Evolutionary conservation across 2,113 vertebrate species (phyloP).

Genomic region (Zapornia atra): DNA sequence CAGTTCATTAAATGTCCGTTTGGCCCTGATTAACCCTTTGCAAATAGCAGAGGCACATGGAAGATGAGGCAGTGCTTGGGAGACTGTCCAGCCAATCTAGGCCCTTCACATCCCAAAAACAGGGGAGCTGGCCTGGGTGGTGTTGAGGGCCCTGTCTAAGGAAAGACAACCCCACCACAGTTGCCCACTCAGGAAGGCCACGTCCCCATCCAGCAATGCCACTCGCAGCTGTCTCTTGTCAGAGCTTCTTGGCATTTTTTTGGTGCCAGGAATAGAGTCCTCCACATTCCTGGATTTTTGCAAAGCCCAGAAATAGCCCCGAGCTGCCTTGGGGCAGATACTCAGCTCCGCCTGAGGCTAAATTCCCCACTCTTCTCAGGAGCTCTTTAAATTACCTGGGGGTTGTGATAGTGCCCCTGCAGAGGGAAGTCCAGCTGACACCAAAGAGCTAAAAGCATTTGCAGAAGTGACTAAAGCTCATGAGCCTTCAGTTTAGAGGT

Average conservation of each 20-base stretch:
- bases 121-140: fast-evolving
- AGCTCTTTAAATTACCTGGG: constrained; percentile 30
- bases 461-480: neutral
- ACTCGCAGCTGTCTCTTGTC: constrained; percentile 78
- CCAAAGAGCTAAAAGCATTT: neutral
- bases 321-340: neutral
- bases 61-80: fast-evolving
- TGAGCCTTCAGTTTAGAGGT: neutral
- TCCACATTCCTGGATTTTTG: constrained; percentile 72
- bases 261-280: constrained; percentile 75
- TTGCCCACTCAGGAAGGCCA: neutral
- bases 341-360: neutral
- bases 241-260: constrained; percentile 73
- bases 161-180: neutral
- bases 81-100: fast-evolving
- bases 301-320: constrained; percentile 39
- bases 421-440: neutral
- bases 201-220: neutral
- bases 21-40: neutral
- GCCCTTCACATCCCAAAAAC: neutral
- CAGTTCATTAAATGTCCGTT: fast-evolving
- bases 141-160: neutral
- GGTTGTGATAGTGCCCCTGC: neutral
- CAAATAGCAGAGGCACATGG: neutral
- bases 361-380: neutral